A percentile compares a stretch with the other conserved stretches of the same genome.
Conservation (phyloP, 2,113 vertebrate genomes). For the Bungarus multicinctus region DNA sequence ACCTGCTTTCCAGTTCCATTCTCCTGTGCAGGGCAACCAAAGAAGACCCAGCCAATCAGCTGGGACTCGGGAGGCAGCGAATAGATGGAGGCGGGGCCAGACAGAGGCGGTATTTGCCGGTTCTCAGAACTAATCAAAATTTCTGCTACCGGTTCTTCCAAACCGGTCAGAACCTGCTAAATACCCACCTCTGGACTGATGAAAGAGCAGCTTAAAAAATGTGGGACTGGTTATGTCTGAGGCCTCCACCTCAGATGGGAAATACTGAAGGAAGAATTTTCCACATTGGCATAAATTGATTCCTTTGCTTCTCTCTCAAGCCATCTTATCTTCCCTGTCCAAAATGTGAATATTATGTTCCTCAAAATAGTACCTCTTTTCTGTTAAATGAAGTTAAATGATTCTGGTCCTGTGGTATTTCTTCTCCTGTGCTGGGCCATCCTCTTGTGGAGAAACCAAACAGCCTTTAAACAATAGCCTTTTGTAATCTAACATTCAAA, state of each 20-base stretch:
- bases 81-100: no score
- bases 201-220: background rate
- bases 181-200: no score
- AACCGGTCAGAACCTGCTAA: no score
- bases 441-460: background rate
- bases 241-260: background rate
- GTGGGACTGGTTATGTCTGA: background rate
- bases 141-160: no score
- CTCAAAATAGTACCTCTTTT: background rate
- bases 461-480: background rate
- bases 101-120: no score
- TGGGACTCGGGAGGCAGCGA: no score
- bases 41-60: no score
- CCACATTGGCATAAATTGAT: background rate
- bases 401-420: background rate
- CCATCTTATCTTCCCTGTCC: background rate
- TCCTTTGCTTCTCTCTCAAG: background rate
- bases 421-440: background rate
- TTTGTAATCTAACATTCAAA: background rate
- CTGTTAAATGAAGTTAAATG: background rate
- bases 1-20: no score
- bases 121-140: no score
- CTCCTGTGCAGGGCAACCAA: no score
- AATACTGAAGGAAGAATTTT: background rate
- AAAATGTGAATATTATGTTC: background rate